phyloP scores from a whole-genome alignment of 2,113 vertebrate genomes.

The Poeciliopsis retropinna region DNA sequence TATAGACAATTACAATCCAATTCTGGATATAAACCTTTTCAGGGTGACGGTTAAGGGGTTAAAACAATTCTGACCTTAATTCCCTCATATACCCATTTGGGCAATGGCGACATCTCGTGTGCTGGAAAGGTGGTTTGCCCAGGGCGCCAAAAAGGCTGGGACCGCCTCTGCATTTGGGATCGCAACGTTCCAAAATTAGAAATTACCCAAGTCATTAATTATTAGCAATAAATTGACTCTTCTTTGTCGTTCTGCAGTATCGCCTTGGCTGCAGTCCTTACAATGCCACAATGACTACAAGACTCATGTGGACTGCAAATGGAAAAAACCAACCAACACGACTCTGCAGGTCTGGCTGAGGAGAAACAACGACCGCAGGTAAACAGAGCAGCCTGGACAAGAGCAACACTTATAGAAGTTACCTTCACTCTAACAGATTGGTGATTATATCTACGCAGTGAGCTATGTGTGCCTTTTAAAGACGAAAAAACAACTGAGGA shows the following conservation, averaged over 20 bases:
- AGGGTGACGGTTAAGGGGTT: no score
- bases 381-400: neutral
- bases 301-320: conserved; percentile 59
- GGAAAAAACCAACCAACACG: conserved; percentile 42
- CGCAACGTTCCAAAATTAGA: neutral
- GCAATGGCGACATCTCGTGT: no score
- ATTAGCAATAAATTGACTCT: neutral
- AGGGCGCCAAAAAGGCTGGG: no score
- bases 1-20: no score
- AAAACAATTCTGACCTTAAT: neutral
- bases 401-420: neutral
- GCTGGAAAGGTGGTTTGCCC: no score
- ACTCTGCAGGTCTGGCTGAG: conserved; percentile 38
- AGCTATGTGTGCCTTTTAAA: conserved; percentile 27
- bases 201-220: neutral
- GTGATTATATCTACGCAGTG: conserved; percentile 31
- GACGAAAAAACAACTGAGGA: neutral
- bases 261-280: conserved; percentile 63
- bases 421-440: neutral
- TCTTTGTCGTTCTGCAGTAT: conserved; percentile 40
- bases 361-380: neutral
- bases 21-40: no score
- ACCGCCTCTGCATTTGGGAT: neutral
- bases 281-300: conserved; percentile 73
- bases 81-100: neutral